A percentile compares a stretch with the other conserved stretches of the same genome.
phyloP scores from a whole-genome alignment of 2,888 invertebrate species.

The Andrena bucephala region DNA sequence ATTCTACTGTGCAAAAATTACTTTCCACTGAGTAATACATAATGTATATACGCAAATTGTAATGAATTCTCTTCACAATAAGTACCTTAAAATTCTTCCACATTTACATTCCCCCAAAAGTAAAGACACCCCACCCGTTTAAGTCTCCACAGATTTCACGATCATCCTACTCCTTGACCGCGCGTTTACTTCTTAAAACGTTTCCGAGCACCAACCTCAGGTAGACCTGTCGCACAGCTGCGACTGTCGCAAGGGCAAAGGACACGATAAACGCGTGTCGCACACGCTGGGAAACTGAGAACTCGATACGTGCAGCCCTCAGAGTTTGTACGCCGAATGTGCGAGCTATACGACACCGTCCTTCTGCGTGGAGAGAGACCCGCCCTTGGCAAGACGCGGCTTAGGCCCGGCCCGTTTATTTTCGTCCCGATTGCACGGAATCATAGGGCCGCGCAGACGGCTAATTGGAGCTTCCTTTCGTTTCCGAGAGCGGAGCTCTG shows the following conservation, averaged over 20 bases:
- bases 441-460: conserved; percentile 33
- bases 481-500: conserved; percentile 1
- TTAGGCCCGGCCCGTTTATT: conserved; percentile 56
- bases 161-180: background rate
- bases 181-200: conserved; percentile 4
- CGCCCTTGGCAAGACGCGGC: conserved; percentile 5
- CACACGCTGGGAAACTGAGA: conserved; percentile 2
- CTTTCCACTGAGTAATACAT: too few species aligned
- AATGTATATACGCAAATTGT: too few species aligned
- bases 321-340: conserved; percentile 36
- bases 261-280: conserved; percentile 22
- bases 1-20: too few species aligned
- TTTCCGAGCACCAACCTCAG: conserved; percentile 7
- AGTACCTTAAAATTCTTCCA: too few species aligned
- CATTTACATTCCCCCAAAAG: too few species aligned
- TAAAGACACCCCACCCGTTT: background rate
- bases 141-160: background rate
- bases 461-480: conserved; percentile 52
- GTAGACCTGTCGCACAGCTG: conserved; percentile 38
- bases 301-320: conserved; percentile 12
- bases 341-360: conserved; percentile 42
- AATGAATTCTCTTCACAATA: too few species aligned
- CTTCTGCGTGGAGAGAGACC: conserved; percentile 10
- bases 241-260: conserved; percentile 23
- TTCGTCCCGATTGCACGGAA: conserved; percentile 58